phyloP scores from a whole-genome alignment of 2,797 vertebrate species.

The Bryconaethiops microstoma region DNA sequence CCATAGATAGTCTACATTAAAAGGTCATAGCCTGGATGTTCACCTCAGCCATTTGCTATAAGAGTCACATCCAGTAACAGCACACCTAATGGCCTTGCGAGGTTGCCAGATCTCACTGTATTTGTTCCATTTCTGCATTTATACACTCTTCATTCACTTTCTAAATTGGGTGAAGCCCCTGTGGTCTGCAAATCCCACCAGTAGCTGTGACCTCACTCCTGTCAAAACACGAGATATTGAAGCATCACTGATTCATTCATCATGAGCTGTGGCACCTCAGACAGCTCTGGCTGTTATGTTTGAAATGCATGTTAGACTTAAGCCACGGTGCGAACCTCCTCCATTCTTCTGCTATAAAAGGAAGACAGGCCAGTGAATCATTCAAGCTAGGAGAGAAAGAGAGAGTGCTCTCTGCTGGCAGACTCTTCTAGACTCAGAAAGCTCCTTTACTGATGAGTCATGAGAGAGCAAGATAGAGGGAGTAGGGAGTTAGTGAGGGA shows the following conservation, averaged over 20 bases:
- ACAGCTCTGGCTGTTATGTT: conserved; percentile 24
- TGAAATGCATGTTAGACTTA: conserved; percentile 47
- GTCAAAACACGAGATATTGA: conserved; percentile 10
- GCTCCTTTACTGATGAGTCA: conserved; percentile 51
- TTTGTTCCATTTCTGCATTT: not conserved
- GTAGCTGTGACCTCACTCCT: conserved; percentile 14
- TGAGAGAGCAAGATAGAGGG: conserved; percentile 24
- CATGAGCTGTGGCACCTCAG: conserved; percentile 26
- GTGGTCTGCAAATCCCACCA: not conserved
- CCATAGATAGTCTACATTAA: too few relatives aligned
- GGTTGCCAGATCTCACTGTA: too few relatives aligned
- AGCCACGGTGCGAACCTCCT: conserved; percentile 82
- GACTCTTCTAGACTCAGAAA: conserved; percentile 44
- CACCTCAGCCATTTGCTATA: too few relatives aligned
- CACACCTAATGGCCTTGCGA: too few relatives aligned
- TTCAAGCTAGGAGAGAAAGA: conserved; percentile 64
- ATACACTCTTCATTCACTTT: not conserved
- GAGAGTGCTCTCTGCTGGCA: conserved; percentile 58
- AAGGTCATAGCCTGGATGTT: too few relatives aligned
- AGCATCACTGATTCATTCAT: conserved; percentile 16
- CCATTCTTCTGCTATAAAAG: conserved; percentile 94
- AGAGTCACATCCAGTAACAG: too few relatives aligned
- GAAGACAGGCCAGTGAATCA: conserved; percentile 81
- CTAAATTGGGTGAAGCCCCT: conserved; percentile 9
- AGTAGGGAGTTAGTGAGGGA: conserved; percentile 19